Evolutionary conservation across 2,888 invertebrate species (phyloP), one percentile per base, ranked within the genome.

Genomic region (Harpalus rufipes): DNA sequence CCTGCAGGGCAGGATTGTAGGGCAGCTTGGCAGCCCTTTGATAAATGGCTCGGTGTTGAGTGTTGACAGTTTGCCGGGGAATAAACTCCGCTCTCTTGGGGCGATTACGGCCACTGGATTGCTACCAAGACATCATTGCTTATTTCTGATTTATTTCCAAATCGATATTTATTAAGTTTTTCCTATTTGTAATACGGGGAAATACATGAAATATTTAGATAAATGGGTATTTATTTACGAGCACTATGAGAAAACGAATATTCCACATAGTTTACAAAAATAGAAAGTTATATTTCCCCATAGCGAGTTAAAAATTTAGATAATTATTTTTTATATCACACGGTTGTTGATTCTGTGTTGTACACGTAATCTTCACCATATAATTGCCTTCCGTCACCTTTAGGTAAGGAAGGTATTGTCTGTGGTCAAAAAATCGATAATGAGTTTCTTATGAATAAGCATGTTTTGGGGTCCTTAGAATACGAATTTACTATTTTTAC

Each of bases 1-100:
- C 44, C 44, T 51, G 8, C 44, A 32, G 32, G 44, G 10, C 44
- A 51, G 65, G 72, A 41, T 44, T 72, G 39, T 44, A 72, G 44
- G 72, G 41, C 72, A 72, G 18, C 8, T 21, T 12, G 32, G 32
- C 44, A 74, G 59, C 80, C 14, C 61, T 81, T 81, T 81, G 83
- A 83, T 61, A 83, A 83, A 83, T 83, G 83, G 74, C 61, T 39
- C 39, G 12, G 21, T 58, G 59, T 61, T 83, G 72, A 83, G 83
- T 83, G 83, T 83, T 83, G 83, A 83, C 83, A 83, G 83, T 83
- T 76, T 61, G 74, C 74, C 59, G 65, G 72, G 74, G 76, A 83
- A 39, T 74, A 74, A 83, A 83, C 58, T 76, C 61, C 59, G 32
- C 18, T 83, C 83, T 83, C 83, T 59, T n/a, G 83, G 59, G 83